Evolutionary conservation across 2,797 vertebrate species (phyloP).

Genomic region (Harpagifer antarcticus): DNA sequence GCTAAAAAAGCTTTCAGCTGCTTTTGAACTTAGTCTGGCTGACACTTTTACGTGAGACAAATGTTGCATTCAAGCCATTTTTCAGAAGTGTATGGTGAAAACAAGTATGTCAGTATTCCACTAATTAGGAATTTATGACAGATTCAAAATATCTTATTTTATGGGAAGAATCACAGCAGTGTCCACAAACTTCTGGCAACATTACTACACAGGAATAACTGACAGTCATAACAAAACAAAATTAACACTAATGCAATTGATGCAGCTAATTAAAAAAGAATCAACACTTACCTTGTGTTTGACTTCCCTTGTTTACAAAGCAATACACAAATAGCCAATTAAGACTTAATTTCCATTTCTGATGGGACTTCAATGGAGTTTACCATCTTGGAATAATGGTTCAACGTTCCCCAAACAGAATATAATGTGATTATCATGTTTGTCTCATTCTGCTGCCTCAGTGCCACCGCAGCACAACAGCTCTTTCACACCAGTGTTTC

Average conservation of each 20-base stretch:
- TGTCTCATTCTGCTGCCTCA: background rate
- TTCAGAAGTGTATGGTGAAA: background rate
- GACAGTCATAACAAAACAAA: background rate
- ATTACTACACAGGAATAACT: background rate
- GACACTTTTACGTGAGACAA: background rate
- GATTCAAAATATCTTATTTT: background rate
- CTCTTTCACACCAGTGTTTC: background rate
- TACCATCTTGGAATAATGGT: constrained; percentile 12
- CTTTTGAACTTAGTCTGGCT: background rate
- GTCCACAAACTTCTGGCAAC: background rate
- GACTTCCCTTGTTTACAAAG: background rate
- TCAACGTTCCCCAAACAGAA: background rate
- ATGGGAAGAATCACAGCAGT: background rate
- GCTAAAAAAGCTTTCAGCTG: background rate
- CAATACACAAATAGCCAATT: constrained; percentile 14
- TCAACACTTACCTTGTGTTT: background rate
- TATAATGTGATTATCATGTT: background rate
- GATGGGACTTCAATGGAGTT: constrained; percentile 19
- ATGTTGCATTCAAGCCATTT: background rate
- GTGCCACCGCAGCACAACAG: constrained; percentile 4
- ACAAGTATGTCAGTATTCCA: background rate
- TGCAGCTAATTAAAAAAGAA: constrained; percentile 23
- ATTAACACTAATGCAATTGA: constrained; percentile 1
- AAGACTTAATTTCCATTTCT: constrained; percentile 2
- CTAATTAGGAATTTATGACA: background rate